phyloP scores from a whole-genome alignment of 2,797 vertebrate species.

The Simalia tracyae region DNA sequence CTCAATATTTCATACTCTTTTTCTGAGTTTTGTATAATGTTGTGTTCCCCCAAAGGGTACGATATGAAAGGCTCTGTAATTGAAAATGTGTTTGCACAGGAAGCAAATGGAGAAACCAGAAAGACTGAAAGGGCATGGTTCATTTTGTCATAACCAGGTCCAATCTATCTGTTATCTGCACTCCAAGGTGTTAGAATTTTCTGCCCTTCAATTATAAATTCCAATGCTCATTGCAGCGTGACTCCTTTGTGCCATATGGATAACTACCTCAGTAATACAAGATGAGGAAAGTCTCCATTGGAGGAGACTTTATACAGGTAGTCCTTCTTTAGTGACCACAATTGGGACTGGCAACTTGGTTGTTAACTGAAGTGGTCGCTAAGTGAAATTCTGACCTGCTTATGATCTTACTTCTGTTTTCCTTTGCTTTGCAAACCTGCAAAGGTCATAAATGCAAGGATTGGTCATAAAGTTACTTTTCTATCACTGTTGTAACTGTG shows the following conservation, averaged over 20 bases:
- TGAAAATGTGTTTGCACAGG: not conserved
- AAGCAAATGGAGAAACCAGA: not conserved
- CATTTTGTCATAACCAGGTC: not conserved
- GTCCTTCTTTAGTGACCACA: not conserved
- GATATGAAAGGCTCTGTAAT: not conserved
- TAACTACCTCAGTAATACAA: not conserved
- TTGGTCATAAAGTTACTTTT: not conserved
- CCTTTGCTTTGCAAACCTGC: not conserved
- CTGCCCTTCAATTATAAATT: not conserved
- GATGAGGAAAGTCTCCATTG: not conserved
- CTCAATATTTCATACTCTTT: not conserved
- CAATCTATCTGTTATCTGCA: not conserved
- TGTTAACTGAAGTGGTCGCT: not conserved
- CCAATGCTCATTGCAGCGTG: not conserved
- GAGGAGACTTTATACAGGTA: not conserved
- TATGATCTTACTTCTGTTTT: not conserved
- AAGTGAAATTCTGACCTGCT: not conserved
- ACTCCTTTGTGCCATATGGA: not conserved
- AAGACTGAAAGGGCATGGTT: not conserved
- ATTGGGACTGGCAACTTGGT: not conserved
- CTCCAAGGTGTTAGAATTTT: not conserved
- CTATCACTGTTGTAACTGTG: not conserved
- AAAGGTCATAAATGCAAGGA: not conserved
- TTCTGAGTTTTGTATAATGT: not conserved
- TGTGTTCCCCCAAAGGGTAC: not conserved